phyloP scores from a whole-genome alignment of 2,888 invertebrate species.

The Drosophila cognata region DNA sequence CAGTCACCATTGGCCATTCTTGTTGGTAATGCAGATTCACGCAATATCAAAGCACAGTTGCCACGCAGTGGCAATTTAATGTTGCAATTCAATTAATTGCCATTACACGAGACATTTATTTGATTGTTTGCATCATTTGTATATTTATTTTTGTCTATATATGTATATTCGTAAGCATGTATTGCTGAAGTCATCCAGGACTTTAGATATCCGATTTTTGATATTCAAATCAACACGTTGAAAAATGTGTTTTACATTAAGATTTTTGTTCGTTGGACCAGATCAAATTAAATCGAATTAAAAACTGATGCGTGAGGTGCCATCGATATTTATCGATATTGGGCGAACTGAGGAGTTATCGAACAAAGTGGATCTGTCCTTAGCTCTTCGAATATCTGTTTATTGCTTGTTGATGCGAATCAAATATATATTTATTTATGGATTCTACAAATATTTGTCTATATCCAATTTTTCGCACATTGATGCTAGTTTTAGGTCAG shows the following conservation, averaged over 20 bases:
- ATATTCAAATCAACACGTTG: no score
- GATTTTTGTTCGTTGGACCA: background rate
- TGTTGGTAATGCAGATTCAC: background rate
- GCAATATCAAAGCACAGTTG: background rate
- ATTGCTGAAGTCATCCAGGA: background rate
- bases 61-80: background rate
- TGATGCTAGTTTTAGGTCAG: no score
- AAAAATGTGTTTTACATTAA: background rate
- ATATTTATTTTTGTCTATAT: background rate
- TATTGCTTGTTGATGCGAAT: background rate
- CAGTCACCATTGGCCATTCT: constrained; percentile 17
- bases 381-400: background rate
- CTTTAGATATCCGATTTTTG: background rate
- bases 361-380: background rate
- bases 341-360: background rate
- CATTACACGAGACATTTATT: background rate
- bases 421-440: background rate
- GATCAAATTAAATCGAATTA: background rate
- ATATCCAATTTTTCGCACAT: no score
- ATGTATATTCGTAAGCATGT: no score
- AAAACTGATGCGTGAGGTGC: background rate
- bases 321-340: background rate
- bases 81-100: constrained; percentile 3
- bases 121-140: background rate
- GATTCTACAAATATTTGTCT: background rate